Conservation (phyloP, 2,797 vertebrate genomes). For the Trematomus bernacchii region DNA sequence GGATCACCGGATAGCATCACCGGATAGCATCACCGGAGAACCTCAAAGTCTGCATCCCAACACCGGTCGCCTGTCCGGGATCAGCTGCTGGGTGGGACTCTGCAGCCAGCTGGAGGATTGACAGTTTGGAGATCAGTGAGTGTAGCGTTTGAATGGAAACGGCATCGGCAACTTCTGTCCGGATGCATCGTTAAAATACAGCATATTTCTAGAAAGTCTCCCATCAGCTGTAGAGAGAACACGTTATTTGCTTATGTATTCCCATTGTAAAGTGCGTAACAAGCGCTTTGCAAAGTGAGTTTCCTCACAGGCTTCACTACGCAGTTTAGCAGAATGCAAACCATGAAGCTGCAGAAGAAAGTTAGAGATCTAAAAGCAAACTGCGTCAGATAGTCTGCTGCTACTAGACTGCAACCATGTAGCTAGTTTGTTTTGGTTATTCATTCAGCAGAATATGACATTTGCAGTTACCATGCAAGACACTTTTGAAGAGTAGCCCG, state of each 20-base stretch:
- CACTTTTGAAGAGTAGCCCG: slow-evolving; percentile 20
- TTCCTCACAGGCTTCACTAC: background rate
- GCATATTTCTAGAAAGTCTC: background rate
- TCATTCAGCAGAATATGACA: background rate
- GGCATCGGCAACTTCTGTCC: background rate
- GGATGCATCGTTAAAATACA: background rate
- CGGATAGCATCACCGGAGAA: slow-evolving; percentile 12
- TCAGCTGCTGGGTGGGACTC: slow-evolving; percentile 24
- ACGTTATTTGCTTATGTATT: background rate
- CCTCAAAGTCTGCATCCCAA: slow-evolving; percentile 17
- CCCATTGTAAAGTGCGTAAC: background rate
- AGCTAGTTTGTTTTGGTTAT: slow-evolving; percentile 24
- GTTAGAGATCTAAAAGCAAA: slow-evolving; percentile 28
- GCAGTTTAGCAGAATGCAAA: slow-evolving; percentile 34
- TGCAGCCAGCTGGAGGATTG: slow-evolving; percentile 4
- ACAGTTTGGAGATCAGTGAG: slow-evolving; percentile 2
- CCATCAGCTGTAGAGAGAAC: background rate
- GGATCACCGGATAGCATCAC: slow-evolving; percentile 5
- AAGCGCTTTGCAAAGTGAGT: background rate
- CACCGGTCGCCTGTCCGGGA: slow-evolving; percentile 32
- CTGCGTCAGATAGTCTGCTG: slow-evolving; percentile 43
- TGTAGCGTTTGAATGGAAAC: slow-evolving; percentile 2
- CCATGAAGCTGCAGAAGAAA: slow-evolving; percentile 48
- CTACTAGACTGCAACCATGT: slow-evolving; percentile 60
- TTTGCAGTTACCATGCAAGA: slow-evolving; percentile 12